Conservation (phyloP, 2,888 invertebrate species). For the Cecidostiba fungosa region DNA sequence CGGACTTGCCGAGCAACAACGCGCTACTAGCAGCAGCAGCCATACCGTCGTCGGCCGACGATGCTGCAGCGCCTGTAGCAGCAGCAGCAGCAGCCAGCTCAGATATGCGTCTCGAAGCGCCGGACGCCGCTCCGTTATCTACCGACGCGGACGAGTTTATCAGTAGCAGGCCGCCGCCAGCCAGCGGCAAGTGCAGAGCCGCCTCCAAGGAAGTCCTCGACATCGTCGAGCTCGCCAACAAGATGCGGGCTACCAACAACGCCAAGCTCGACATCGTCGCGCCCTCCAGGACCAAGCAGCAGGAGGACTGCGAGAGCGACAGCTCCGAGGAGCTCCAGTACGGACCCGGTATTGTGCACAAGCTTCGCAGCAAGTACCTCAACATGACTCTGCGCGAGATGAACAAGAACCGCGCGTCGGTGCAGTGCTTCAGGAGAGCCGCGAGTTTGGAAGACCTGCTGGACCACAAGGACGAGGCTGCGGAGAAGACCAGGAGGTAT, state of each 20-base stretch:
- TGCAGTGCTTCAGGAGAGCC: constrained; percentile 88
- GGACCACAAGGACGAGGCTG: constrained; percentile 83
- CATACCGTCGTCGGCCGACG: constrained; percentile 45
- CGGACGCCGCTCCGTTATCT: constrained; percentile 70
- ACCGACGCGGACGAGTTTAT: constrained; percentile 77
- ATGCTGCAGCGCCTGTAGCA: constrained; percentile 60
- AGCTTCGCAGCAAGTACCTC: constrained; percentile 92
- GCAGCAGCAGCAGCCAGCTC: constrained; percentile 62
- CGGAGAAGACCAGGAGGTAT: constrained; percentile 72
- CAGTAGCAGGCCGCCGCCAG: constrained; percentile 65
- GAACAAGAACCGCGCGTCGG: constrained; percentile 84
- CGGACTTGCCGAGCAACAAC: neutral
- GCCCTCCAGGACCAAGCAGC: constrained; percentile 35
- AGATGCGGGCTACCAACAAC: constrained; percentile 56
- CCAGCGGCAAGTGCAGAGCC: constrained; percentile 72
- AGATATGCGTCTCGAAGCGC: constrained; percentile 66
- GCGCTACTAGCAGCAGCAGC: neutral
- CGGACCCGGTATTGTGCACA: constrained; percentile 95
- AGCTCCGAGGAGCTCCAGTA: constrained; percentile 91
- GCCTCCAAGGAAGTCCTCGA: constrained; percentile 74
- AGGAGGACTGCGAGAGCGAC: constrained; percentile 81
- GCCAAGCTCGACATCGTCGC: constrained; percentile 39
- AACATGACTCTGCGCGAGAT: constrained; percentile 90
- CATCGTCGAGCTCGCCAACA: constrained; percentile 64
- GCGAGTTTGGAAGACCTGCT: constrained; percentile 92